Conservation (phyloP, 2,888 invertebrate genomes). For the Chrysolina americana region DNA sequence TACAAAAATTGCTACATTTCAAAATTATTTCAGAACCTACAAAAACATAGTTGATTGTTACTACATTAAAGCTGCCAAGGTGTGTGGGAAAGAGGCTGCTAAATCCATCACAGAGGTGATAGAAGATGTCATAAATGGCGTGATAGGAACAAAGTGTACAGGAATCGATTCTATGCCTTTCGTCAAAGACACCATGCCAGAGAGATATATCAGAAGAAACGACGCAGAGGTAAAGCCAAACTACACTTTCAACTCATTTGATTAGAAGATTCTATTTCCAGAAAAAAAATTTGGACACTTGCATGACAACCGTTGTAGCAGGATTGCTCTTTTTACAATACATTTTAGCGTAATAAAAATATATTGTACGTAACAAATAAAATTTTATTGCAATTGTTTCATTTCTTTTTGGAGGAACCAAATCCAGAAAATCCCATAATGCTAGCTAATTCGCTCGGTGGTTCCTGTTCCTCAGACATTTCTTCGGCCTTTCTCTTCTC, state of each 20-base stretch:
- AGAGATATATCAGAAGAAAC: slow-evolving; percentile 52
- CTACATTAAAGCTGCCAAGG: slow-evolving; percentile 70
- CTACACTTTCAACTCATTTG: neutral
- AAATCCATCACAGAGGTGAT: slow-evolving; percentile 64
- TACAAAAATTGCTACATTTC: slow-evolving; percentile 22
- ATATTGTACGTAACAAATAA: neutral
- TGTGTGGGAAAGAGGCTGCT: slow-evolving; percentile 71
- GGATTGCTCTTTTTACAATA: neutral
- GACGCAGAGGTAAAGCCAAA: slow-evolving; percentile 28
- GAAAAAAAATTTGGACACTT: neutral
- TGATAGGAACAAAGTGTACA: slow-evolving; percentile 59
- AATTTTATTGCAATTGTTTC: neutral
- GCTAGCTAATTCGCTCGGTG: slow-evolving; percentile 82
- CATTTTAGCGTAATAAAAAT: neutral
- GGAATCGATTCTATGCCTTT: slow-evolving; percentile 54
- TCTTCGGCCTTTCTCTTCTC: slow-evolving; percentile 90
- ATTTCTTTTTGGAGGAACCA: slow-evolving; percentile 81
- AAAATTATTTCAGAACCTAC: slow-evolving; percentile 65
- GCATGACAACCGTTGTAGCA: neutral
- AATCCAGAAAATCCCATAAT: slow-evolving; percentile 98
- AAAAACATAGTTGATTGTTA: slow-evolving; percentile 72
- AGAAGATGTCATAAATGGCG: slow-evolving; percentile 60
- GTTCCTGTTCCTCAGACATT: slow-evolving; percentile 74
- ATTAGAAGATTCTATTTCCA: slow-evolving; percentile 14
- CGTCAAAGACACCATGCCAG: slow-evolving; percentile 60